Evolutionary conservation across 1,140 invertebrate species (phyloP).

Genomic region (Dufourea novaeangliae): DNA sequence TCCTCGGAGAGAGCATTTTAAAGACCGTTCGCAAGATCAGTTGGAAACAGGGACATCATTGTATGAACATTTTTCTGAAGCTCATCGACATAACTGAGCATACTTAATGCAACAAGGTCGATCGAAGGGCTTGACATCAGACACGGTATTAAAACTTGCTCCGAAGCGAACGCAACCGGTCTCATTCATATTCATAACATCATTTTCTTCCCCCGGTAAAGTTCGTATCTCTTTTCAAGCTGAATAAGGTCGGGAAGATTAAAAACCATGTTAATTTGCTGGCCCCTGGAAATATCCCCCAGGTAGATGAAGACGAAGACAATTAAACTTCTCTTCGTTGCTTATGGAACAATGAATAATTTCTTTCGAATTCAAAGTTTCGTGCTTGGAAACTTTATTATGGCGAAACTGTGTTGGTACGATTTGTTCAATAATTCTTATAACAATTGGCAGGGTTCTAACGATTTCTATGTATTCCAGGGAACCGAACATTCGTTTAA

Average conservation of each 20-base stretch:
- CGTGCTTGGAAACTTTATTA: neutral
- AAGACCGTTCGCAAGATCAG: neutral
- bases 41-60: neutral
- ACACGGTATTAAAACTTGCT: conserved; percentile 17
- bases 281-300: neutral
- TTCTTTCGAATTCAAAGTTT: neutral
- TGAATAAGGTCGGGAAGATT: neutral
- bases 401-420: neutral
- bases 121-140: conserved; percentile 2
- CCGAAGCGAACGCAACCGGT: conserved; percentile 13
- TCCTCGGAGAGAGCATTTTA: too few relatives aligned
- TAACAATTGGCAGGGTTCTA: neutral
- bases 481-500: neutral
- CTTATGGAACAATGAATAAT: neutral
- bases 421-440: neutral
- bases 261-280: neutral
- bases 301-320: neutral
- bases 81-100: conserved; percentile 2
- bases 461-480: neutral
- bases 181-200: conserved; percentile 50
- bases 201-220: neutral
- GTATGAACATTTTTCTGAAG: neutral
- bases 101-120: neutral
- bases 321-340: neutral
- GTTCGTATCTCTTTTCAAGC: neutral